Base-by-base conservation (phyloP, 1,140 invertebrate species). In the Tyrophagus putrescentiae region DNA sequence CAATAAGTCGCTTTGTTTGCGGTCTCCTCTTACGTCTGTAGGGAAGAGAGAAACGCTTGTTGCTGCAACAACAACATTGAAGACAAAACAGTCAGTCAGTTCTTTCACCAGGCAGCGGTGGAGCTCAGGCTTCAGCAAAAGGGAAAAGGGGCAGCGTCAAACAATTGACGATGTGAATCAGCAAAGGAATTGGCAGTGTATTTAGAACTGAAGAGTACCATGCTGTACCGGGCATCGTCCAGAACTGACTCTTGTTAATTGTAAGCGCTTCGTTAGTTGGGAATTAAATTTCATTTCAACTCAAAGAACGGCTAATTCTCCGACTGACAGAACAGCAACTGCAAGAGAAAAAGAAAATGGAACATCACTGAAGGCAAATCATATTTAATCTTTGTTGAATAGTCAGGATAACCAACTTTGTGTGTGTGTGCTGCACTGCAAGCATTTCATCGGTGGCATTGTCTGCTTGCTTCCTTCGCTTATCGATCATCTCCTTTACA, bases 191-290 rank as follows among this genome's bases (percentile, higher is more conserved):
- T n/a, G n/a, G n/a, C n/a, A n/a, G n/a, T n/a, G n/a, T n/a, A n/a
- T n/a, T n/a, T n/a, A n/a, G n/a, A n/a, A n/a, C n/a, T n/a, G n/a
- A n/a, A 45, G n/a, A 6, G 44, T 23, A 45, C n/a, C 11, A 45
- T 6, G 6, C n/a, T 5, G n/a, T 6, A 45, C 6, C 28, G 44
- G n/a, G 6, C 11, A 45, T 45, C 21, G n/a, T 45, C 5, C 44
- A 6, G 44, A 45, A 5, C 44, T 48, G n/a, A n/a, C 45, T 7
- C 7, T 48, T 6, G 7, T 18, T 48, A 48, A 48, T 48, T 48
- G 45, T 48, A 48, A 48, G 23, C 45, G 45, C 7, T 48, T 48
- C 45, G 45, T 48, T 48, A 48, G 45, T 48, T 48, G 45, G 45
- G 45, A 48, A 48, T 48, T 48, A 48, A 48, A 48, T 48, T 48